These are phyloP conservation scores for Colossoma macropomum DNA, from an alignment of 2,113 vertebrate species.

Conservation along the genomic window DNA sequence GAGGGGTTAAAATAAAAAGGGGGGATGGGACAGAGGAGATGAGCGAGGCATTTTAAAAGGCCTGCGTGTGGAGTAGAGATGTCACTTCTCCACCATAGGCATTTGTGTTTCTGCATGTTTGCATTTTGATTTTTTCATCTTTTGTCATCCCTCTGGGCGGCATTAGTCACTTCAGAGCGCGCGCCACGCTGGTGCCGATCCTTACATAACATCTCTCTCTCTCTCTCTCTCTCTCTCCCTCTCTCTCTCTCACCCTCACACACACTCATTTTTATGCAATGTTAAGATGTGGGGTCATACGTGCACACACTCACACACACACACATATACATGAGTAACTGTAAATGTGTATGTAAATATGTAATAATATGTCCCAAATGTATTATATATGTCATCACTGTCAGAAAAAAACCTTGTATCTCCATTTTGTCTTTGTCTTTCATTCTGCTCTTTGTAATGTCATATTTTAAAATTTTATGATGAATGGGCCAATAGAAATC, in stretches of 20 bases:
- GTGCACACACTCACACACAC: background rate
- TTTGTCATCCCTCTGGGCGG: conserved; percentile 39
- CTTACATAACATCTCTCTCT: conserved; percentile 38
- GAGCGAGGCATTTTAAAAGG: conserved; percentile 22
- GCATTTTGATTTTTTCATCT: conserved; percentile 39
- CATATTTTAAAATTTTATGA: no score
- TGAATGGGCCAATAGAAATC: no score
- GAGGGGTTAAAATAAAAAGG: background rate
- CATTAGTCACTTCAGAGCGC: conserved; percentile 43
- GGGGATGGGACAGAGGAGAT: background rate
- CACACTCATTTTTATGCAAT: background rate
- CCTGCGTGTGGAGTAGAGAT: conserved; percentile 1
- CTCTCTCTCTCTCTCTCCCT: background rate
- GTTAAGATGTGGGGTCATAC: background rate
- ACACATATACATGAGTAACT: background rate
- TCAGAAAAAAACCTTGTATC: no score
- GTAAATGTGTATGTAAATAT: no score
- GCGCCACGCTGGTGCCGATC: conserved; percentile 27
- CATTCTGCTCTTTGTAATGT: no score
- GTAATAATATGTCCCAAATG: no score
- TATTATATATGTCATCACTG: no score
- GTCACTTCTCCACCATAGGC: conserved; percentile 37
- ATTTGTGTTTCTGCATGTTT: conserved; percentile 39
- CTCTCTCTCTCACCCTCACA: background rate
- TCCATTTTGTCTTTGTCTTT: no score